These are phyloP conservation scores for Spisula subtruncata DNA, from an alignment of 2,888 invertebrate genomes.

Conservation along the genomic window DNA sequence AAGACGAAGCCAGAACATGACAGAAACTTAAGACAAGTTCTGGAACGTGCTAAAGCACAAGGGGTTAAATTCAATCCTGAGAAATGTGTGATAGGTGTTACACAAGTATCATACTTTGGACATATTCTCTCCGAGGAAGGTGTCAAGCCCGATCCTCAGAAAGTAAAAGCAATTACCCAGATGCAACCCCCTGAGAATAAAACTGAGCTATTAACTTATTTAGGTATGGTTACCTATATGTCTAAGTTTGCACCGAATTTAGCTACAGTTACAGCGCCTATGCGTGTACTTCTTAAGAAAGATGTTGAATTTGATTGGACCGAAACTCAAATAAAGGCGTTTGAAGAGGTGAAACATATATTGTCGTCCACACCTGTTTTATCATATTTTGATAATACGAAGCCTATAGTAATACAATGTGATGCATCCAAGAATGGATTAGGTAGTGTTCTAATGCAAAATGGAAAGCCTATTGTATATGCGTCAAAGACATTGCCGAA, in stretches of 20 bases:
- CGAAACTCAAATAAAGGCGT: constrained; percentile 17
- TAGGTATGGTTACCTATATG: constrained; percentile 63
- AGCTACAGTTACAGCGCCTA: constrained; percentile 46
- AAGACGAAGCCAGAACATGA: not conserved
- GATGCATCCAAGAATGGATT: constrained; percentile 34
- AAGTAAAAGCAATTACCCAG: constrained; percentile 24
- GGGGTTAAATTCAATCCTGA: not conserved
- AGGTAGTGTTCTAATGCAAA: constrained; percentile 48
- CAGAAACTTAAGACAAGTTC: not conserved
- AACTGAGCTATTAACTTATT: constrained; percentile 31
- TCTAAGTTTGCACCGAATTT: constrained; percentile 62
- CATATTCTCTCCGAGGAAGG: too few relatives aligned
- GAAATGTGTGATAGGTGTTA: not conserved
- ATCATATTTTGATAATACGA: constrained; percentile 38
- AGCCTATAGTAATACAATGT: constrained; percentile 43
- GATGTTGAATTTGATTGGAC: constrained; percentile 48
- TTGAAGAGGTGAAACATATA: constrained; percentile 38
- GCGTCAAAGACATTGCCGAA: not conserved
- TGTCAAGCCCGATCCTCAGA: constrained; percentile 46
- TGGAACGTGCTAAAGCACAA: not conserved
- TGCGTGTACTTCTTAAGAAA: constrained; percentile 39
- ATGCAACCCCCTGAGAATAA: constrained; percentile 30
- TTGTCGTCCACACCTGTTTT: constrained; percentile 45
- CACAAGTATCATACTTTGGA: not conserved
- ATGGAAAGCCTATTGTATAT: not conserved